Conservation (phyloP, 1,140 invertebrate genomes). For the Dendroctonus valens region DNA sequence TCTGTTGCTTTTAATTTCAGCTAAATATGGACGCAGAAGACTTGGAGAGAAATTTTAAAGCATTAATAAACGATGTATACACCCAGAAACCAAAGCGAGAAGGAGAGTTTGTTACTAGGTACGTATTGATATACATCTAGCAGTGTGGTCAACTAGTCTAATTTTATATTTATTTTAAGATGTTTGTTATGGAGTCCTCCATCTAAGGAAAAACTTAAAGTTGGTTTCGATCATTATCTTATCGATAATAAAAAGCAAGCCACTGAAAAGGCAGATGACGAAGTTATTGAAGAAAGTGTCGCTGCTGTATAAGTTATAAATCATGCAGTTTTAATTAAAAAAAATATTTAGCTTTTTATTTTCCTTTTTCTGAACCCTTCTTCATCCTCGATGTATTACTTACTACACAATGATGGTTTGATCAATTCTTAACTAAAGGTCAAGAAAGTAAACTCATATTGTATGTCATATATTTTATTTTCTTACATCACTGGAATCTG, state of each 20-base stretch:
- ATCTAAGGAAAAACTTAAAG: constrained; percentile 63
- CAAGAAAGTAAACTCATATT: too few relatives aligned
- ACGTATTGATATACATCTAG: constrained; percentile 33
- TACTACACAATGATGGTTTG: too few relatives aligned
- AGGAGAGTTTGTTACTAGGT: constrained; percentile 68
- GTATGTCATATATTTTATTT: neutral
- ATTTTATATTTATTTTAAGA: constrained; percentile 44
- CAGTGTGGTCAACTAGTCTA: neutral
- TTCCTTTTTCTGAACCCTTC: too few relatives aligned
- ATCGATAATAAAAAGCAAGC: constrained; percentile 29
- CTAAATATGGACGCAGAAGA: constrained; percentile 67
- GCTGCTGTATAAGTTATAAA: neutral
- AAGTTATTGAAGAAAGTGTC: constrained; percentile 33
- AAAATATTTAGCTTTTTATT: too few relatives aligned
- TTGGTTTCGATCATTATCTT: constrained; percentile 62
- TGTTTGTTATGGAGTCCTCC: constrained; percentile 56
- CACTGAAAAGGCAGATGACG: constrained; percentile 44
- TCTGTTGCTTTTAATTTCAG: constrained; percentile 51
- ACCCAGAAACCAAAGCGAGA: constrained; percentile 59
- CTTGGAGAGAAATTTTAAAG: constrained; percentile 69
- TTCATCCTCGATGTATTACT: too few relatives aligned
- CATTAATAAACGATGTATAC: constrained; percentile 64
- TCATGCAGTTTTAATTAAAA: too few relatives aligned
- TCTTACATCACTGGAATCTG: constrained; percentile 25
- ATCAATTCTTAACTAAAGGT: too few relatives aligned